Evolutionary conservation across 1,140 invertebrate genomes (phyloP).

Genomic region (Kradibia gibbosae): DNA sequence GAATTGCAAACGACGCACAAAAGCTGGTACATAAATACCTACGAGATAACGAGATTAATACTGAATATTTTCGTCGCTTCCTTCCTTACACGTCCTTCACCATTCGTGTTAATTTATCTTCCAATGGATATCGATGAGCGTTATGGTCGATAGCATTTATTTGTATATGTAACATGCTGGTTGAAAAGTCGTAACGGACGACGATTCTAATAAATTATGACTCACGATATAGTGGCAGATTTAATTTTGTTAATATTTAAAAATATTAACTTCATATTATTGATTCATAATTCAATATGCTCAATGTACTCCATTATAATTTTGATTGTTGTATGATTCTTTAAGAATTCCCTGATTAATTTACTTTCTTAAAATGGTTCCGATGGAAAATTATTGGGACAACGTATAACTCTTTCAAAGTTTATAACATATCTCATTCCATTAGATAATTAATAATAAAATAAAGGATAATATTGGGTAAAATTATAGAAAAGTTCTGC

Average conservation of each 20-base stretch:
- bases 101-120: constrained; percentile 19
- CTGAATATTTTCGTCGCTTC: constrained; percentile 34
- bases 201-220: constrained; percentile 33
- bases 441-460: not conserved
- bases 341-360: too few species aligned
- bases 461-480: too few species aligned
- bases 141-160: constrained; percentile 27
- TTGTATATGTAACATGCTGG: constrained; percentile 1
- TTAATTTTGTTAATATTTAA: constrained; percentile 23
- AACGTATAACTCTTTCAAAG: not conserved
- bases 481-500: too few species aligned
- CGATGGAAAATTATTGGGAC: not conserved
- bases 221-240: constrained; percentile 20
- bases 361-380: not conserved
- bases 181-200: not conserved
- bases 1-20: constrained; percentile 41
- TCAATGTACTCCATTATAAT: too few species aligned
- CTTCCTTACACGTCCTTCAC: not conserved
- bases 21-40: constrained; percentile 39
- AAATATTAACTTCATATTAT: too few species aligned
- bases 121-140: not conserved
- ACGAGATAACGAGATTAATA: constrained; percentile 46
- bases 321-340: too few species aligned
- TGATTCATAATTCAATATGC: not conserved
- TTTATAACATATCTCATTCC: not conserved